These are phyloP conservation scores for Cryptoblepharus egeriae DNA, from an alignment of 2,797 vertebrate genomes.

Conservation along the genomic window DNA sequence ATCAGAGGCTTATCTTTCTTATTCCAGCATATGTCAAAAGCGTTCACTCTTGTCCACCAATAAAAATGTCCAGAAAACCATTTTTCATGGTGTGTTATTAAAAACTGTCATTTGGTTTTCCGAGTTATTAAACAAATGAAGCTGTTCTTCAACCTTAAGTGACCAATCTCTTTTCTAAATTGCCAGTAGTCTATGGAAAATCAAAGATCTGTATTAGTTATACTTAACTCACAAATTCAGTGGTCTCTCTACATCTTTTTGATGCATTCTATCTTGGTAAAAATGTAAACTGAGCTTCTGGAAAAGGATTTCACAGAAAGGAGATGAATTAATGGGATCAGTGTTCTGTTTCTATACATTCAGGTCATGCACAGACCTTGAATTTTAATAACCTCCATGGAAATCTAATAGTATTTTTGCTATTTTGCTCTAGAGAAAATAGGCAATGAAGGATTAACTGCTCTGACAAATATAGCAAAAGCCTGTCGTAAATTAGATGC, in stretches of 20 bases:
- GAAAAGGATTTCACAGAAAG: slow-evolving; percentile 11
- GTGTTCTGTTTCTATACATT: slow-evolving; percentile 25
- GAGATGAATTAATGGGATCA: slow-evolving; percentile 24
- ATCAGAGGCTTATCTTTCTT: slow-evolving; percentile 46
- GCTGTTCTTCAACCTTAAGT: slow-evolving; percentile 10
- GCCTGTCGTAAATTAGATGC: background rate
- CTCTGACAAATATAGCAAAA: background rate
- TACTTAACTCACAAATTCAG: slow-evolving; percentile 10
- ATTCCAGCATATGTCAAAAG: slow-evolving; percentile 28
- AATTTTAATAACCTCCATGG: background rate
- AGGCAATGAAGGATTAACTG: slow-evolving; percentile 20
- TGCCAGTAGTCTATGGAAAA: slow-evolving; percentile 11
- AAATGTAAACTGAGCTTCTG: slow-evolving; percentile 33
- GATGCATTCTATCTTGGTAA: slow-evolving; percentile 5
- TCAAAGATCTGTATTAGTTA: slow-evolving; percentile 16
- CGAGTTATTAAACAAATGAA: slow-evolving; percentile 2
- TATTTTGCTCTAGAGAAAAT: slow-evolving; percentile 12
- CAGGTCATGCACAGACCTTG: slow-evolving; percentile 1
- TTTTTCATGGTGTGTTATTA: slow-evolving; percentile 22
- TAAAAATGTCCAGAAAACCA: background rate
- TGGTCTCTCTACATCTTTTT: slow-evolving; percentile 12
- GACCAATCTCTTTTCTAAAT: background rate
- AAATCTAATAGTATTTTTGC: background rate
- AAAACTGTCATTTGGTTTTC: background rate
- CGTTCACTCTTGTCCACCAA: background rate